These are phyloP conservation scores for Lepidocolaptes lacrymiger DNA, from an alignment of 2,797 vertebrate genomes.

Conservation along the genomic window DNA sequence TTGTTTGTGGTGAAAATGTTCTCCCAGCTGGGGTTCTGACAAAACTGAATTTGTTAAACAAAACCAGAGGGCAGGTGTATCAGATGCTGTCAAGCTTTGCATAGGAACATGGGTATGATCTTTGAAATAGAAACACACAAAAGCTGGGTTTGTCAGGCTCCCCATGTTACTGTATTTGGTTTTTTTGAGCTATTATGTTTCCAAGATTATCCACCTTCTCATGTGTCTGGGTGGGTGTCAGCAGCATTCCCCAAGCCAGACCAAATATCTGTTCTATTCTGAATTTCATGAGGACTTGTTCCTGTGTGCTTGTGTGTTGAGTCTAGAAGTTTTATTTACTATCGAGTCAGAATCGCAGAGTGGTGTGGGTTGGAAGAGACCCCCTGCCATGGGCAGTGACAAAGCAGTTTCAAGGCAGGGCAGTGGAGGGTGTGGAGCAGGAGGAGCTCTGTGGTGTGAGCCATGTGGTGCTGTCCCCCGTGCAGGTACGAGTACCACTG, in stretches of 20 bases:
- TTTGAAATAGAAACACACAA: not conserved
- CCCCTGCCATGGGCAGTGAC: not conserved
- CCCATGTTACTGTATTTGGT: rapidly evolving
- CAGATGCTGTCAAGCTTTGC: not conserved
- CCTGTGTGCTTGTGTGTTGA: rapidly evolving
- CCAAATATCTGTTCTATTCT: not conserved
- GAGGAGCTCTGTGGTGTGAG: not conserved
- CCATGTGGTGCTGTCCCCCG: not conserved
- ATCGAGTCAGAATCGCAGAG: no score
- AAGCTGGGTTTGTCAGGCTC: not conserved
- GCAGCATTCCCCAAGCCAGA: not conserved
- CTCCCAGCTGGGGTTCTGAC: not conserved
- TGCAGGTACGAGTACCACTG: constrained; percentile 96
- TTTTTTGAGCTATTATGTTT: rapidly evolving
- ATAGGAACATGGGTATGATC: not conserved
- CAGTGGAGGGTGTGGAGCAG: not conserved
- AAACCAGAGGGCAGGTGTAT: not conserved
- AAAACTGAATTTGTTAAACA: not conserved
- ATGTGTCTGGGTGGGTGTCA: not conserved
- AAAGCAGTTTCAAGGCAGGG: not conserved
- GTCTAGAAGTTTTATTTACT: not conserved
- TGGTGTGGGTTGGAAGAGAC: not conserved
- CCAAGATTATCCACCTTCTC: not conserved
- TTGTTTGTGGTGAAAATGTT: not conserved
- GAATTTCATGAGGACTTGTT: not conserved